A percentile compares a stretch with the other conserved stretches of the same genome.
Evolutionary conservation across 2,113 vertebrate genomes (phyloP).

Genomic region (Ptyas mucosa): DNA sequence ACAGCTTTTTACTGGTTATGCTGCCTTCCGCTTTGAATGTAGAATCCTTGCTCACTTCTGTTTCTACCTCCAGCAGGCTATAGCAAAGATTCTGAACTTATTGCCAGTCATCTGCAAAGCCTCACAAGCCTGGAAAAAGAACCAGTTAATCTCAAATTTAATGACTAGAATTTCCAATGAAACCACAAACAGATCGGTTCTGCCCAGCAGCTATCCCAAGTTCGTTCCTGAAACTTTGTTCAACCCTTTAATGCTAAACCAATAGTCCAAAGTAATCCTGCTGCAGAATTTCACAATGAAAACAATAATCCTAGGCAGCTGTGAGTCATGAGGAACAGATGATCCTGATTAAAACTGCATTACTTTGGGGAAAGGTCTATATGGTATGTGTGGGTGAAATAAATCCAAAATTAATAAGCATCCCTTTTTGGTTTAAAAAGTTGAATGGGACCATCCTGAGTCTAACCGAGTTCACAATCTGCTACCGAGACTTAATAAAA

Average conservation of each 20-base stretch:
- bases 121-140: background rate
- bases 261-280: background rate
- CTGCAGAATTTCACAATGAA: background rate
- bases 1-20: background rate
- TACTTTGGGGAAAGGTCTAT: background rate
- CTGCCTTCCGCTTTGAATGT: background rate
- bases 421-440: background rate
- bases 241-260: background rate
- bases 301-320: background rate
- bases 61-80: background rate
- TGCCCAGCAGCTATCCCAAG: background rate
- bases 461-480: background rate
- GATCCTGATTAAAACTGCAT: constrained; percentile 14
- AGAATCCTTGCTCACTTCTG: background rate
- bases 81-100: background rate
- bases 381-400: background rate
- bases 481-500: background rate
- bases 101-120: background rate
- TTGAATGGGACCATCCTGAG: no score
- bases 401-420: background rate
- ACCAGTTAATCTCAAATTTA: background rate
- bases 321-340: background rate
- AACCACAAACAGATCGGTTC: background rate
- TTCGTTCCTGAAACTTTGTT: background rate
- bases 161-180: background rate